phyloP scores from a whole-genome alignment of 2,888 invertebrate species.

The Deilephila porcellus region DNA sequence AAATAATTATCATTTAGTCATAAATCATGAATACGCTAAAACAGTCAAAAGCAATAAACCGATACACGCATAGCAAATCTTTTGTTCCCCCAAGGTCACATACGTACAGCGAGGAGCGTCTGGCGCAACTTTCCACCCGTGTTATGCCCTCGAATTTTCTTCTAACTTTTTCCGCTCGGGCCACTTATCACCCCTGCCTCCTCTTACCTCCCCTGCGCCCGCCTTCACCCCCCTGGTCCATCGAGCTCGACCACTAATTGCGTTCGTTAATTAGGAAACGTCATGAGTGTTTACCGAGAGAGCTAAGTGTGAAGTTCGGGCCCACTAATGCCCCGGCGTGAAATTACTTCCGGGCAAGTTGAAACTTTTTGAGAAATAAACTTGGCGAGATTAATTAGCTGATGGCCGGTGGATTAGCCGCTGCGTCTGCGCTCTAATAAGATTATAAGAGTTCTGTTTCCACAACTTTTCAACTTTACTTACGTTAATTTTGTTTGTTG shows the following conservation, averaged over 20 bases:
- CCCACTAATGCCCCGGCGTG: conserved; percentile 76
- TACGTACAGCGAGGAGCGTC: conserved; percentile 46
- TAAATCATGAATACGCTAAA: too few species aligned
- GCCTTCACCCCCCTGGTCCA: conserved; percentile 59
- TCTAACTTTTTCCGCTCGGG: conserved; percentile 78
- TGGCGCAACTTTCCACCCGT: conserved; percentile 60
- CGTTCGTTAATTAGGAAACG: conserved; percentile 85
- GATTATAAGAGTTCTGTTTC: conserved; percentile 82
- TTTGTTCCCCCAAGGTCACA: conserved; percentile 55
- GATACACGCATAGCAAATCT: not conserved
- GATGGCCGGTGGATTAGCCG: conserved; percentile 81
- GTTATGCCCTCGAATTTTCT: conserved; percentile 78
- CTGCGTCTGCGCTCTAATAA: conserved; percentile 79
- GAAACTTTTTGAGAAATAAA: conserved; percentile 83
- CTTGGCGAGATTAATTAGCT: conserved; percentile 83
- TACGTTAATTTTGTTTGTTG: conserved; percentile 78
- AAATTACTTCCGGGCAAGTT: conserved; percentile 81
- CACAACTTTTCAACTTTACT: conserved; percentile 77
- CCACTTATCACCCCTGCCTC: conserved; percentile 75
- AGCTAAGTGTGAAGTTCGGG: conserved; percentile 84
- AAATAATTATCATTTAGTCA: too few species aligned
- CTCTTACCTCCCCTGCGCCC: conserved; percentile 35
- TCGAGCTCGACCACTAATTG: conserved; percentile 82
- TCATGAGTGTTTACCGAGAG: conserved; percentile 84
- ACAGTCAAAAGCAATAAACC: not conserved